Evolutionary conservation across 2,113 vertebrate genomes (phyloP).

Genomic region (Gila orcuttii): DNA sequence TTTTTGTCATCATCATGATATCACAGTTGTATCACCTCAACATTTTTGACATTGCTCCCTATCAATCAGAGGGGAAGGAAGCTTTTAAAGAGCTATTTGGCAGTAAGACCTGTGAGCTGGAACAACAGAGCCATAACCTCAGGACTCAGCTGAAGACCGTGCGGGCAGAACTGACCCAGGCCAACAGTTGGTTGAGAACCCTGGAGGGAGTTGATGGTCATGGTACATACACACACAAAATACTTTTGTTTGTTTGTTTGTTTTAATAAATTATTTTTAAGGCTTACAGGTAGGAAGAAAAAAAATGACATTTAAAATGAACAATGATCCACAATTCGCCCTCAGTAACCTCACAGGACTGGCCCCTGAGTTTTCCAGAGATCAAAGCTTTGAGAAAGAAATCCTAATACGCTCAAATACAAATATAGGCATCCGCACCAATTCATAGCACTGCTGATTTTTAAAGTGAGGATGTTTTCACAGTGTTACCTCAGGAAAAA

Average conservation of each 20-base stretch:
- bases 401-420: conserved; percentile 18
- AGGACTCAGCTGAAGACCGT: conserved; percentile 74
- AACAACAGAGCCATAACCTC: conserved; percentile 74
- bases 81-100: conserved; percentile 73
- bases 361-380: background rate
- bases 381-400: conserved; percentile 45
- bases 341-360: conserved; percentile 37
- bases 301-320: background rate
- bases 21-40: background rate
- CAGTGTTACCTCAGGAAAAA: conserved; percentile 39
- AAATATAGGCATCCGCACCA: conserved; percentile 33
- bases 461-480: conserved; percentile 50
- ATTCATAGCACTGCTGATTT: conserved; percentile 18
- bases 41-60: background rate
- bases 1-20: background rate
- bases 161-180: conserved; percentile 77
- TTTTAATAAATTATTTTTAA: too few species aligned
- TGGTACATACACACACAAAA: conserved; percentile 69
- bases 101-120: conserved; percentile 72
- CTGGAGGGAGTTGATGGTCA: conserved; percentile 77
- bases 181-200: conserved; percentile 73
- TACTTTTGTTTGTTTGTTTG: background rate
- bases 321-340: background rate
- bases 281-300: too few species aligned
- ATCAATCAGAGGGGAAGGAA: conserved; percentile 75